Base-by-base conservation (phyloP, 1,140 invertebrate genomes). In the Doryteuthis pealeii region DNA sequence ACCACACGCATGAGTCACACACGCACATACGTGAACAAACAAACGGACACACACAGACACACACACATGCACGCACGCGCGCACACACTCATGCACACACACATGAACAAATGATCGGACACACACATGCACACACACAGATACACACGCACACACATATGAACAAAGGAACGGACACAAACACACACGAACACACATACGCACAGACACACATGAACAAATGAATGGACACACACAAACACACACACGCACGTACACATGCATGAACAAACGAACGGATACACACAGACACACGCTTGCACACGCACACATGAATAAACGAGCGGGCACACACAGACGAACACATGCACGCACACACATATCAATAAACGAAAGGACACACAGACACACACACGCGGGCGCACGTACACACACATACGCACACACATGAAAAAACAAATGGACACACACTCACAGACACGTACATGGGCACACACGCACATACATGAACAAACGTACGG, bases 71-170 rank as follows among this genome's bases (percentile, higher is more conserved):
- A 62, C 15, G 74, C 43, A 1, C 30, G 72, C 32, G 10, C 33
- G 40, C 62, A 67, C 35, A 65, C 32, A 74, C 15, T 1, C 30
- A 76, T 15, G 74, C 22, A 74, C 45, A 73, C n/a, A 49, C 12
- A 58, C 30, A 54, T 12, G 58, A 14, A 4, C 1, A 74, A 26
- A 58, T 30, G 74, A 26, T 62, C 22, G 58, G 5, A 74, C 54
- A 74, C 22, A 75, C 70, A 74, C 15, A 74, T 26, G 58, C 32
- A 75, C 31, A 75, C 2, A 73, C 65, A 74, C 62, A 67, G 96
- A 96, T 79, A 96, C 95, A 85, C 95, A 95, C 93, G 94, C 94
- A 84, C 94, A 94, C 86, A 77, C 26, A 72, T 28, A 77, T 1
- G 78, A 12, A 43, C 76, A 74, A 5, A 78, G 31, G 32, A 33